A percentile compares a stretch with the other conserved stretches of the same genome.
Conservation (phyloP, 2,797 vertebrate species). For the Sebastes vulpes region DNA sequence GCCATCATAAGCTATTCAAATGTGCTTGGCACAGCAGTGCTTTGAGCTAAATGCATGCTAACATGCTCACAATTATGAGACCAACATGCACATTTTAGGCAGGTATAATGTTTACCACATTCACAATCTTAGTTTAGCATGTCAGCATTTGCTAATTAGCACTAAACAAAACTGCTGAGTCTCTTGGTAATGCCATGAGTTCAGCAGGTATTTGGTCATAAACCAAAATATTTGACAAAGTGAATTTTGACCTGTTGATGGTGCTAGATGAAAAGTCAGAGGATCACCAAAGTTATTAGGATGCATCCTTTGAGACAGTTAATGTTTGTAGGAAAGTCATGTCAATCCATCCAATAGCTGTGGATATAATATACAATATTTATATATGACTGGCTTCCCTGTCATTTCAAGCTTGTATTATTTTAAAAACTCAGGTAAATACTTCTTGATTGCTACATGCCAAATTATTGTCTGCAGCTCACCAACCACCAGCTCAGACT, state of each 20-base stretch:
- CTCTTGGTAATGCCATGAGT: neutral
- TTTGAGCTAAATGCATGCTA: too few relatives aligned
- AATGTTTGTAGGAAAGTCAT: neutral
- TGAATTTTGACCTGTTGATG: too few relatives aligned
- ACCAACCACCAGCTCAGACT: neutral
- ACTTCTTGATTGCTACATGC: neutral
- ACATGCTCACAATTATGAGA: too few relatives aligned
- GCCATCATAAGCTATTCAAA: too few relatives aligned
- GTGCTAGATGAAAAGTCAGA: too few relatives aligned
- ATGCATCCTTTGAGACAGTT: neutral
- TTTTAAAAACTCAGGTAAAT: neutral
- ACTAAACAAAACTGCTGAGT: neutral
- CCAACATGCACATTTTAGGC: too few relatives aligned
- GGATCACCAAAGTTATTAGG: too few relatives aligned
- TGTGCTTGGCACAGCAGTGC: too few relatives aligned
- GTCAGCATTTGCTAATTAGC: neutral
- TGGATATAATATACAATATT: neutral
- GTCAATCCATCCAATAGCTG: neutral
- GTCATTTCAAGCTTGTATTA: neutral
- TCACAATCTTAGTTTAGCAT: too few relatives aligned
- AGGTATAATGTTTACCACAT: too few relatives aligned
- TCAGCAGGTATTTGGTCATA: neutral
- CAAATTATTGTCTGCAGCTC: neutral
- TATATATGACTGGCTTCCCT: neutral
- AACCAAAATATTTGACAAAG: too few relatives aligned